Percentiles rank a stretch among this genome's conserved stretches.
Conservation (phyloP, 2,113 vertebrate genomes). For the Malurus melanocephalus region DNA sequence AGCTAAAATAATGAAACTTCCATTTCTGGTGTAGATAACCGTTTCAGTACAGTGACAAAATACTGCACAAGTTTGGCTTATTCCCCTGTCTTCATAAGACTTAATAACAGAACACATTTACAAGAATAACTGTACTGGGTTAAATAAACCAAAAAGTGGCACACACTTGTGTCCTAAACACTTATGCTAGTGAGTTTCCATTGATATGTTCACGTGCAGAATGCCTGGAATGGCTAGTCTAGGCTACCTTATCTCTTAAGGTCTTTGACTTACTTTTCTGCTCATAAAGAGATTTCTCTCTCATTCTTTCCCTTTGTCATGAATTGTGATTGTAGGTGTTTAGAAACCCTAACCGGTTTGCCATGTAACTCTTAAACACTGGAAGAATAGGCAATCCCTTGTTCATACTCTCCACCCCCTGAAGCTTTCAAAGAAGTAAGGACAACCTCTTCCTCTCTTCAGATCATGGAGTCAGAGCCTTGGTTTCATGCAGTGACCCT, state of each 20-base stretch:
- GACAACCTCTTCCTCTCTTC: neutral
- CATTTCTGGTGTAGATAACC: neutral
- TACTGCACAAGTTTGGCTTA: neutral
- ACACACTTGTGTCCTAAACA: fast-evolving
- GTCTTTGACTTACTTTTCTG: neutral
- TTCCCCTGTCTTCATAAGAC: neutral
- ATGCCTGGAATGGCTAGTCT: neutral
- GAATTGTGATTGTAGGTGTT: neutral
- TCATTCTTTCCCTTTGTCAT: neutral
- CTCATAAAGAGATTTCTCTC: neutral
- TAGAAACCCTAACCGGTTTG: neutral
- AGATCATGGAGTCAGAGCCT: neutral
- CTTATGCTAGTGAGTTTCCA: neutral
- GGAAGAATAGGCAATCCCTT: neutral
- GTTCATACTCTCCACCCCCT: neutral
- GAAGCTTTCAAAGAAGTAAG: neutral
- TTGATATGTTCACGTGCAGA: neutral
- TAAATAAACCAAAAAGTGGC: neutral
- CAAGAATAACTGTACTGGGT: neutral
- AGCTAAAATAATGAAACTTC: neutral
- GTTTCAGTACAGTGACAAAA: neutral
- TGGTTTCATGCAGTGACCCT: neutral
- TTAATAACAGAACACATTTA: neutral
- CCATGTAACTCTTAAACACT: neutral
- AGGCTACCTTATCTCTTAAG: neutral